phyloP scores from a whole-genome alignment of 1,140 invertebrate genomes.

The Drosophila yakuba region DNA sequence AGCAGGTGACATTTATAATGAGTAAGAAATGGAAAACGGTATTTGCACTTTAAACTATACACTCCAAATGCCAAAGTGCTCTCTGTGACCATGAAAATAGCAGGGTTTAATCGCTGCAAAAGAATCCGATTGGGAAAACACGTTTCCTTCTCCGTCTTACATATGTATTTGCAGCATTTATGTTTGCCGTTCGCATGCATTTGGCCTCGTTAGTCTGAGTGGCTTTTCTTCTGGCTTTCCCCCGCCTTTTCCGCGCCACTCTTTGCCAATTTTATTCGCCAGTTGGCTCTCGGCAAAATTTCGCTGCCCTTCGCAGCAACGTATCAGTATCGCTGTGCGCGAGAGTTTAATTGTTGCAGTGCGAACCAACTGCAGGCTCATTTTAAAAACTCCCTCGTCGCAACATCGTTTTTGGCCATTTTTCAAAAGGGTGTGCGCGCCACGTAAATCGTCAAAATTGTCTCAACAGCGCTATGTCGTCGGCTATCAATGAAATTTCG shows the following conservation, averaged over 20 bases:
- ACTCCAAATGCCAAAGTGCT: no score
- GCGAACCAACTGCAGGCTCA: constrained; percentile 12
- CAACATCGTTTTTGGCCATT: constrained; percentile 48
- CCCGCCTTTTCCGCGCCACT: constrained; percentile 24
- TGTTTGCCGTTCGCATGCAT: constrained; percentile 65
- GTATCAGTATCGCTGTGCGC: constrained; percentile 7
- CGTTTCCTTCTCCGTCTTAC: neutral
- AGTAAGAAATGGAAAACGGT: no score
- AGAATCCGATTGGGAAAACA: neutral
- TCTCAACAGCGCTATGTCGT: constrained; percentile 47
- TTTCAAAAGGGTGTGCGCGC: constrained; percentile 46
- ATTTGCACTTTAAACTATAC: no score
- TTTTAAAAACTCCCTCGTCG: neutral
- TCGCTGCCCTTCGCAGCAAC: constrained; percentile 14
- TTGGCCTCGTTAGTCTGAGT: constrained; percentile 73
- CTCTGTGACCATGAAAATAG: no score
- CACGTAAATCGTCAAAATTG: constrained; percentile 68
- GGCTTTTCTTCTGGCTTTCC: constrained; percentile 22
- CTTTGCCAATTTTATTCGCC: neutral
- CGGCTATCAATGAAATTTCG: constrained; percentile 71
- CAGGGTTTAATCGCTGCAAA: no score
- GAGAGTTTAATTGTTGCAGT: constrained; percentile 70
- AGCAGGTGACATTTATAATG: no score
- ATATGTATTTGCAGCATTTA: constrained; percentile 24
- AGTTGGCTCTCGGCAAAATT: neutral